A percentile compares a stretch with the other conserved stretches of the same genome.
Evolutionary conservation across 2,888 invertebrate species (phyloP).

Genomic region (Aromia moschata): DNA sequence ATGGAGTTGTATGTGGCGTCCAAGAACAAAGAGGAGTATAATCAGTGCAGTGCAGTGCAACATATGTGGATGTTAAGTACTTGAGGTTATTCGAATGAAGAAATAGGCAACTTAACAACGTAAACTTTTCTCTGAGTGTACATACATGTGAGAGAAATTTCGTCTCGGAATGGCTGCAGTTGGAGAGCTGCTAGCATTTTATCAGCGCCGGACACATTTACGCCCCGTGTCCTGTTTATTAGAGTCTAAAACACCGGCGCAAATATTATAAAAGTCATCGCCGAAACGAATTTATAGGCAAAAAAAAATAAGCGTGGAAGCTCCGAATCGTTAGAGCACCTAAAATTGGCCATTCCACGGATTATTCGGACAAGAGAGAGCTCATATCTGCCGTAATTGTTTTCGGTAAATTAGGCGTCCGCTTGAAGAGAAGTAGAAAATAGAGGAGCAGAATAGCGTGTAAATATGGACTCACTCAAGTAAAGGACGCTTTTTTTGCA

Average conservation of each 20-base stretch:
- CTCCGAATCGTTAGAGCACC: neutral
- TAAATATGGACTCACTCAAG: too few species aligned
- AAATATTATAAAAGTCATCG: slow-evolving; percentile 12
- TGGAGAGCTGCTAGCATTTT: slow-evolving; percentile 11
- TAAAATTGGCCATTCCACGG: neutral
- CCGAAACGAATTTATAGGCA: slow-evolving; percentile 3
- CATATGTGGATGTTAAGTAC: too few species aligned
- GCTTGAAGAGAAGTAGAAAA: neutral
- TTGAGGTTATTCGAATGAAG: too few species aligned
- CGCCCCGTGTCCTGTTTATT: slow-evolving; percentile 6
- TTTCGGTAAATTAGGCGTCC: neutral
- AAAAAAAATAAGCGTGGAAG: neutral
- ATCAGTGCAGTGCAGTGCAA: too few species aligned
- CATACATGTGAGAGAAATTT: neutral
- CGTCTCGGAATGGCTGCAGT: neutral
- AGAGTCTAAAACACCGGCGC: neutral
- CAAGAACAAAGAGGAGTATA: too few species aligned
- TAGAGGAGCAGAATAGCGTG: too few species aligned
- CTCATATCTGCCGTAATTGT: neutral
- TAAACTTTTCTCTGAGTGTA: too few species aligned
- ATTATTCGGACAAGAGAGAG: neutral
- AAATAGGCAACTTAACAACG: too few species aligned
- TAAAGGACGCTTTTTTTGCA: too few species aligned
- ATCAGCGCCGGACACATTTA: slow-evolving; percentile 10
- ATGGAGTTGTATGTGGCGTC: too few species aligned